phyloP scores from a whole-genome alignment of 2,797 vertebrate genomes.

The Hafferia zeledoni region DNA sequence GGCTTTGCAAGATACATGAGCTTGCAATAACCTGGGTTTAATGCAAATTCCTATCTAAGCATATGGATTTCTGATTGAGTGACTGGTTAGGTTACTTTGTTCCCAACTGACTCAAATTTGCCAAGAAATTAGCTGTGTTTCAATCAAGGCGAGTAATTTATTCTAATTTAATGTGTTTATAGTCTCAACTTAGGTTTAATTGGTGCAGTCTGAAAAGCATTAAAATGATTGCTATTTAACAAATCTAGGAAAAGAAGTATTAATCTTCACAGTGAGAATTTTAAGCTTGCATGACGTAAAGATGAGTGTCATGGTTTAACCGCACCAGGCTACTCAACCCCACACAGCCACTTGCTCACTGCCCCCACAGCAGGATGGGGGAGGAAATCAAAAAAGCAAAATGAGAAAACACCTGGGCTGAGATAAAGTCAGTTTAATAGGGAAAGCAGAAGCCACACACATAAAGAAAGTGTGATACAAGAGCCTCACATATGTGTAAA shows the following conservation, averaged over 20 bases:
- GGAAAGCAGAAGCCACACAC: neutral
- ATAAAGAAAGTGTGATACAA: neutral
- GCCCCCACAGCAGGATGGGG: too few species aligned
- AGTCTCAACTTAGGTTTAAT: neutral
- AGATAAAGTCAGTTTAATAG: neutral
- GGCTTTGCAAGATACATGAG: neutral
- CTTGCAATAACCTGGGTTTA: neutral
- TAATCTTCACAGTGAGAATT: neutral
- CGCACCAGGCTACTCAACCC: neutral
- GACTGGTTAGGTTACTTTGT: neutral
- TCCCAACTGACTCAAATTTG: neutral
- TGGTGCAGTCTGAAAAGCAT: neutral
- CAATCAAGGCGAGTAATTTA: neutral
- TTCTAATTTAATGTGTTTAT: neutral
- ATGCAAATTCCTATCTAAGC: neutral
- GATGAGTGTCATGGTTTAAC: neutral
- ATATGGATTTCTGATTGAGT: neutral
- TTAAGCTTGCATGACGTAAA: neutral
- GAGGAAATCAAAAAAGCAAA: neutral
- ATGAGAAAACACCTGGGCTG: neutral
- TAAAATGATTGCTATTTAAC: neutral
- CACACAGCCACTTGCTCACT: accelerated
- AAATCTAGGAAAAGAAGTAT: neutral
- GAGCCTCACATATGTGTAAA: neutral
- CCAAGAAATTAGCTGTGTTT: neutral